Conservation (phyloP, 2,888 invertebrate genomes). For the Steinernema hermaphroditum region DNA sequence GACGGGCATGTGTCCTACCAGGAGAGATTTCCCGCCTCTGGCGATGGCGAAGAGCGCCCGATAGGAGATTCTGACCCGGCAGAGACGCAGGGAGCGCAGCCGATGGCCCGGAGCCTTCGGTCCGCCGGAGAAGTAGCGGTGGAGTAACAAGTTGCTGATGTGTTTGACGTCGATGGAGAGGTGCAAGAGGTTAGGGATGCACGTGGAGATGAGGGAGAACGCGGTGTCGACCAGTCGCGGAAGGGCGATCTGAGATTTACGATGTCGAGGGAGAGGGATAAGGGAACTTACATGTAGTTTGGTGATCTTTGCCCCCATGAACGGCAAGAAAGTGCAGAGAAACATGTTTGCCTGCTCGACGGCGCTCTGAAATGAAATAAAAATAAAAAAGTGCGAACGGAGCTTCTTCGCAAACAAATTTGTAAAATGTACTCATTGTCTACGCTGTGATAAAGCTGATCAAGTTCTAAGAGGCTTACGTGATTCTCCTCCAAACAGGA, state of each 20-base stretch:
- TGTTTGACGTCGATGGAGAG: constrained; percentile 58
- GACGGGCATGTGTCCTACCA: constrained; percentile 22
- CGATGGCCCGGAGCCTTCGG: constrained; percentile 33
- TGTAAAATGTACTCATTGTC: too few relatives aligned
- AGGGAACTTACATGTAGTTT: constrained; percentile 48
- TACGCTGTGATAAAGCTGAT: too few relatives aligned
- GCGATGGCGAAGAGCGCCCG: constrained; percentile 64
- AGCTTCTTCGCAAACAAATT: too few relatives aligned
- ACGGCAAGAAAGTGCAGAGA: constrained; percentile 50
- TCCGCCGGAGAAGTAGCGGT: constrained; percentile 52
- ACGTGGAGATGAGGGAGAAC: constrained; percentile 49
- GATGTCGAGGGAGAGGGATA: not conserved
- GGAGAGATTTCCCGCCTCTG: constrained; percentile 51
- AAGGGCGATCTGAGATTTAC: constrained; percentile 52
- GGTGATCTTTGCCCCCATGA: constrained; percentile 56
- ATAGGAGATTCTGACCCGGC: constrained; percentile 59
- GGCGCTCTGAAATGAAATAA: constrained; percentile 47
- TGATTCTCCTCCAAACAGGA: constrained; percentile 55
- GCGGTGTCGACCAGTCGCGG: constrained; percentile 57
- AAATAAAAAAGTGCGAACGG: constrained; percentile 11
- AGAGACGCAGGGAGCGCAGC: constrained; percentile 56
- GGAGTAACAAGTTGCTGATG: constrained; percentile 52
- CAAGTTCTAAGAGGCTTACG: constrained; percentile 41
- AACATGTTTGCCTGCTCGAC: constrained; percentile 60
- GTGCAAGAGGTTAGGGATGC: constrained; percentile 54